These are phyloP conservation scores for Pipistrellus pipistrellus DNA, from an alignment of 2,797 vertebrate species.

Conservation along the genomic window DNA sequence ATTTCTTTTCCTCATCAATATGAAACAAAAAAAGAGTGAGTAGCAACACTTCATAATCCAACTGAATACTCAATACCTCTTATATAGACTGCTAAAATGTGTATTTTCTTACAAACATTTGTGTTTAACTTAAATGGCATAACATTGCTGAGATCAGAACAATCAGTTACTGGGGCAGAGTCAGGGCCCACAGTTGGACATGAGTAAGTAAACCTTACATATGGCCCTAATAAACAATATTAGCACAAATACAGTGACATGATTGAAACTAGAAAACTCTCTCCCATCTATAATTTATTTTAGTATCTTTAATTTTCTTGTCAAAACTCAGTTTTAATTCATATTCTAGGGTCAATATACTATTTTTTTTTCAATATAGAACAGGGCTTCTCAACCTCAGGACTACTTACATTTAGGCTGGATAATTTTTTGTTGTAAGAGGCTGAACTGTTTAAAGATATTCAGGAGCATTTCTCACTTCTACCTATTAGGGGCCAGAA, in stretches of 20 bases:
- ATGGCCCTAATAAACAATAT: background rate
- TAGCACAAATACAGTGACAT: background rate
- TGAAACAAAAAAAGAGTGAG: background rate
- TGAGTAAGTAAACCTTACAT: background rate
- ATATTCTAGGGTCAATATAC: background rate
- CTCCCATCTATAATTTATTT: background rate
- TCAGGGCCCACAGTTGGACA: accelerated
- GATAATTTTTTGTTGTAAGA: accelerated
- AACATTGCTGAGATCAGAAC: background rate
- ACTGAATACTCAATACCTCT: background rate
- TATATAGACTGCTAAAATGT: background rate
- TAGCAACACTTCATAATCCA: background rate
- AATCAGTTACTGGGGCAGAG: background rate
- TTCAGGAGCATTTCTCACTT: background rate
- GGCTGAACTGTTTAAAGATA: background rate
- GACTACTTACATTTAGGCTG: background rate
- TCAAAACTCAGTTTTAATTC: background rate
- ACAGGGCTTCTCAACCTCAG: background rate
- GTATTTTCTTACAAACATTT: background rate
- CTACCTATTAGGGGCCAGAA: background rate
- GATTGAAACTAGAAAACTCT: background rate
- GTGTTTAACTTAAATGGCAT: background rate
- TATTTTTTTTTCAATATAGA: background rate
- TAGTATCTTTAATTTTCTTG: background rate
- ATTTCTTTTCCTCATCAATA: background rate